phyloP scores from a whole-genome alignment of 2,797 vertebrate species.

The Micrastur ruficollis region DNA sequence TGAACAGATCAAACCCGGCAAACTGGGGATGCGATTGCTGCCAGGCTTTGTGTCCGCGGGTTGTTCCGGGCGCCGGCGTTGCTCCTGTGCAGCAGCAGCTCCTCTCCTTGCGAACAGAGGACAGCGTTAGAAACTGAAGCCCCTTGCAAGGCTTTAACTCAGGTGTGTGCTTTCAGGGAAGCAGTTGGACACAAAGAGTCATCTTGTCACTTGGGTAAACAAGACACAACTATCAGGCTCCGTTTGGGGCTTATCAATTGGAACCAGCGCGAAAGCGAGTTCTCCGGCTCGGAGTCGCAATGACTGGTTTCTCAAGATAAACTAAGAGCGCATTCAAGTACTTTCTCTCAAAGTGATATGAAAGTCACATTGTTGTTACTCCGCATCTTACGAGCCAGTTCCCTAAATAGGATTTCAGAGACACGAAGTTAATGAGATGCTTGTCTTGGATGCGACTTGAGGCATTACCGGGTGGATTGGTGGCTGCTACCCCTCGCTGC shows the following conservation, averaged over 20 bases:
- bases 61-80: accelerated
- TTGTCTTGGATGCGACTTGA: background rate
- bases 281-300: background rate
- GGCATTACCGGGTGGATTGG: background rate
- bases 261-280: slow-evolving; percentile 27
- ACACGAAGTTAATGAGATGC: background rate
- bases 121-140: background rate
- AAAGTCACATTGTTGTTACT: slow-evolving; percentile 6
- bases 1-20: background rate
- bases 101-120: background rate
- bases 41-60: background rate
- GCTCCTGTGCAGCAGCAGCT: background rate
- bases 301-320: slow-evolving; percentile 49
- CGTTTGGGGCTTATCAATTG: slow-evolving; percentile 24
- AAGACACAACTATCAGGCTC: background rate
- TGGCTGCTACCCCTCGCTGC: background rate
- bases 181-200: background rate
- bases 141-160: background rate
- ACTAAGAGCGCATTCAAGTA: background rate
- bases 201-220: background rate
- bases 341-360: background rate
- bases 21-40: background rate
- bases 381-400: background rate
- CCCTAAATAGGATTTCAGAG: background rate
- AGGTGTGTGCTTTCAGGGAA: background rate